Percentiles rank a stretch among this genome's conserved stretches.
Evolutionary conservation across 2,113 vertebrate species (phyloP).

Genomic region (Tonatia bakeri): DNA sequence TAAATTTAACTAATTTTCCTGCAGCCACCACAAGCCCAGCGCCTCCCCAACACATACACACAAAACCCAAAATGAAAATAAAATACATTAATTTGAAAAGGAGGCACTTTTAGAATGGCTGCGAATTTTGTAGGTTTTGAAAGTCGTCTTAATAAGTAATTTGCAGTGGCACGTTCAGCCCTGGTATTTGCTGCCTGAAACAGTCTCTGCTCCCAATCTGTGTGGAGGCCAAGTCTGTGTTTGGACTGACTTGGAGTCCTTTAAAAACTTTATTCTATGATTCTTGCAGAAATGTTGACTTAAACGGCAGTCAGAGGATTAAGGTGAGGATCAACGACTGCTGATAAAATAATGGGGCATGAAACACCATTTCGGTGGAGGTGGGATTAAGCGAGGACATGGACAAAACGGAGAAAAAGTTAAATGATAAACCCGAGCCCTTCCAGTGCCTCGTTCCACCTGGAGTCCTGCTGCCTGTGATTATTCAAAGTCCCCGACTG

Average conservation of each 20-base stretch:
- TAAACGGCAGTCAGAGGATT: not conserved
- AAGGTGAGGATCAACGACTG: not conserved
- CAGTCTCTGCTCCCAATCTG: not conserved
- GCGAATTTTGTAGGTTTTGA: not conserved
- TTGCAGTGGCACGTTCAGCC: not conserved
- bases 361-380: not conserved
- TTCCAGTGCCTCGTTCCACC: not conserved
- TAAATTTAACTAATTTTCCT: conserved; percentile 56
- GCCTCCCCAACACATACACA: not conserved
- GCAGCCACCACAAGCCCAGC: not conserved
- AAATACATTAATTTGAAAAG: conserved; percentile 18
- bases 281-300: conserved; percentile 7
- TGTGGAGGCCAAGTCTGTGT: not conserved
- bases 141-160: not conserved
- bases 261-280: conserved; percentile 18
- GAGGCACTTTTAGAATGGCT: not conserved
- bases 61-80: not conserved
- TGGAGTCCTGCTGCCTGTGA: not conserved
- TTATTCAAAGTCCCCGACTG: not conserved
- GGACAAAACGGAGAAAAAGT: not conserved
- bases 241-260: not conserved
- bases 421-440: too few relatives aligned
- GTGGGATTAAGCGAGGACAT: not conserved
- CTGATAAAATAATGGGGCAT: not conserved
- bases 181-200: conserved; percentile 27